These are phyloP conservation scores for Apis laboriosa DNA, from an alignment of 1,140 invertebrate genomes.

Conservation along the genomic window DNA sequence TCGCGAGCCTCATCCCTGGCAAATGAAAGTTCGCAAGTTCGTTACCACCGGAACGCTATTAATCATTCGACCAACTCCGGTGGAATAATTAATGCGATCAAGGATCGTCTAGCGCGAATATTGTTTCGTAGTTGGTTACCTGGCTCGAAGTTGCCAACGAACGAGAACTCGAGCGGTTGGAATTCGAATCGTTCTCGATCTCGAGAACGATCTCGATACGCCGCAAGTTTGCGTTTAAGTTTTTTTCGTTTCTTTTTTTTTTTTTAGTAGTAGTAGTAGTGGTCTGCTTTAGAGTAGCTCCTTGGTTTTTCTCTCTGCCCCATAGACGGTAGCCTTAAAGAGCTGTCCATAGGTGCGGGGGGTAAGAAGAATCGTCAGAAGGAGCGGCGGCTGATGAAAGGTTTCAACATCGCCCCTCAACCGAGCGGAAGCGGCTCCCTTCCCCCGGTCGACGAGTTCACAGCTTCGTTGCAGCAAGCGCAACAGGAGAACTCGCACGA, in stretches of 20 bases:
- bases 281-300: slow-evolving; percentile 57
- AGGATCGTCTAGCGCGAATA: slow-evolving; percentile 15
- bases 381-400: slow-evolving; percentile 95
- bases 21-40: slow-evolving; percentile 36
- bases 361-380: slow-evolving; percentile 97
- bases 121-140: not conserved
- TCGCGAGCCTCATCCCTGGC: not conserved
- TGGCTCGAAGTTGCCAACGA: not conserved
- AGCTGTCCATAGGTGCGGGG: slow-evolving; percentile 87
- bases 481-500: slow-evolving; percentile 81
- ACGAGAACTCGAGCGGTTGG: not conserved
- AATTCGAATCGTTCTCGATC: too few species aligned
- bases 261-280: slow-evolving; percentile 57
- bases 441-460: slow-evolving; percentile 88
- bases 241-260: slow-evolving; percentile 26
- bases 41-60: slow-evolving; percentile 35
- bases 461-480: slow-evolving; percentile 84
- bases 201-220: too few species aligned
- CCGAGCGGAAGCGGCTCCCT: slow-evolving; percentile 83
- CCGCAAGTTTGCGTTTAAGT: too few species aligned
- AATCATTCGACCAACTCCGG: slow-evolving; percentile 38
- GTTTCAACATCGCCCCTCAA: slow-evolving; percentile 92
- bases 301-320: slow-evolving; percentile 64
- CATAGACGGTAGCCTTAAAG: slow-evolving; percentile 77
- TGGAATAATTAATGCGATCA: slow-evolving; percentile 52